Evolutionary conservation across 2,888 invertebrate species (phyloP), one percentile per base, ranked within the genome.

Genomic region (Leptinotarsa peninsularis): DNA sequence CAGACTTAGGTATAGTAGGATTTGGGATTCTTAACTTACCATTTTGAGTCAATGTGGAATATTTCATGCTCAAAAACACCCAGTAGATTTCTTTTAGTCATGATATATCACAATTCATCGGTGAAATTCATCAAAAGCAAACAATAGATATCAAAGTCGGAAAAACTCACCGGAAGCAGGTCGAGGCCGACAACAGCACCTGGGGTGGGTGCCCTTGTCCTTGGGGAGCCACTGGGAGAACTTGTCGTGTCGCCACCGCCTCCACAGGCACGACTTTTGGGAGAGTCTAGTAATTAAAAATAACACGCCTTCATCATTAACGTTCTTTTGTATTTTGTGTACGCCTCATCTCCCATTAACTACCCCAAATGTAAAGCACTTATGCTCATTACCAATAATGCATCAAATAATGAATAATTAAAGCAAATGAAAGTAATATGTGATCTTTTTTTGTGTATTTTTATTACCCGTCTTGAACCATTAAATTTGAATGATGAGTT

Each of bases 181-280:
- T 89, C 89, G 73, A 89, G 85, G 75, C 88, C 88, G 75, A 88
- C 86, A 81, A 89, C 87, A 76, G 88, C 86, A 78, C 88, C 88
- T 56, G 87, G 85, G 50, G 88, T 88, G 67, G 88, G 84, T 58
- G 87, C 86, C 73, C 88, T 87, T 77, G 87, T 88, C 82, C 87
- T 84, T 23, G 89, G 88, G 21, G 89, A 89, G 73, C 89, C 89
- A 76, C 89, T 88, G n/a, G 89, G 87, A 54, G 89, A 90, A 85
- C 84, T 88, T 85, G 87, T 80, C 76, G 85, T 85, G 81, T 86
- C 88, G 70, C 84, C 83, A 78, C 82, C 79, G 82, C 87, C 75
- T 77, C 82, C 79, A 78, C 86, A 87, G 74, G 88, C 84, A 63
- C 89, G 88, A 66, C 89, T 89, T 79, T 90, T 84, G 27, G 91